Percentiles rank a stretch among this genome's conserved stretches.
Evolutionary conservation across 2,797 vertebrate species (phyloP).

Genomic region (Podargus strigoides): DNA sequence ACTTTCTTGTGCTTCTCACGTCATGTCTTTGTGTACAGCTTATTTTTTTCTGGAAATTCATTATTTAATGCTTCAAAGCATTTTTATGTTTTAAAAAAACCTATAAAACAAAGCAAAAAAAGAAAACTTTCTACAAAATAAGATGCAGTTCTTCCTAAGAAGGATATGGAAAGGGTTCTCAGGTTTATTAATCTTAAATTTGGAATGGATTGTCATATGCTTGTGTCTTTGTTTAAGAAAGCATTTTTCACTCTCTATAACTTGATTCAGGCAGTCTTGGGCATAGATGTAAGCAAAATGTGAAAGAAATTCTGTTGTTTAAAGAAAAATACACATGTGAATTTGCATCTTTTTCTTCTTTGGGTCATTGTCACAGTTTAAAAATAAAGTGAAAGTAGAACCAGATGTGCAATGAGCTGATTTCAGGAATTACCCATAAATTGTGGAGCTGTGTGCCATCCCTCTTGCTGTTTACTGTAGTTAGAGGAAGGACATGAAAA

Average conservation of each 20-base stretch:
- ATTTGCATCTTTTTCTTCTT: background rate
- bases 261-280: background rate
- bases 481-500: background rate
- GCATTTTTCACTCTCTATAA: background rate
- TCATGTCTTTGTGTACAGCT: background rate
- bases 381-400: slow-evolving; percentile 3
- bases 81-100: background rate
- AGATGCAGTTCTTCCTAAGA: background rate
- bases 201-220: background rate
- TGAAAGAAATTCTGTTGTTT: background rate
- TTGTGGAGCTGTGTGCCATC: background rate
- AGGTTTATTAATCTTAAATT: background rate
- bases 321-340: background rate
- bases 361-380: background rate
- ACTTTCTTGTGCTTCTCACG: background rate
- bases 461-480: background rate
- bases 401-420: background rate
- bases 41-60: background rate
- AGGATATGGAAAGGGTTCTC: background rate
- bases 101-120: background rate
- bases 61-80: background rate
- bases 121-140: background rate
- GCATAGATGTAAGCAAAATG: background rate
- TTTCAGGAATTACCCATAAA: background rate
- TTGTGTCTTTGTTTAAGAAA: background rate